phyloP scores from a whole-genome alignment of 2,797 vertebrate genomes.

The Alfaro cultratus region DNA sequence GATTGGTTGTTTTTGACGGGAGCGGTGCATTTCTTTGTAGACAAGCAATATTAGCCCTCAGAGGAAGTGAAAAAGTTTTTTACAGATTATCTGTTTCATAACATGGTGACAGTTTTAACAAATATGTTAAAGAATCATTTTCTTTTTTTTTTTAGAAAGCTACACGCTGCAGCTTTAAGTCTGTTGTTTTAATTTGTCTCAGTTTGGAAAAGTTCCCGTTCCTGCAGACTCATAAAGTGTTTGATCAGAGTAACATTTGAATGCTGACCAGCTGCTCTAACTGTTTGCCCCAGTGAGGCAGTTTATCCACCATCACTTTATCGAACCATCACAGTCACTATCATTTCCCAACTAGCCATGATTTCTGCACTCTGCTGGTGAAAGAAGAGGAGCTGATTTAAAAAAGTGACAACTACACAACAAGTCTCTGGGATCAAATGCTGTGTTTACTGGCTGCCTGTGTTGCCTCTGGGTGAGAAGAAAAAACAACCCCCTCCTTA shows the following conservation, averaged over 20 bases:
- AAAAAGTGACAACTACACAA: slow-evolving; percentile 67
- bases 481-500: slow-evolving; percentile 70
- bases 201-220: neutral
- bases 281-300: slow-evolving; percentile 39
- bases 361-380: slow-evolving; percentile 18
- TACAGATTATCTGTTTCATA: too few relatives aligned
- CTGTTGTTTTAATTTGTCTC: neutral
- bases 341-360: slow-evolving; percentile 19
- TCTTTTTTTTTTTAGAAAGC: too few relatives aligned
- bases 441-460: slow-evolving; percentile 62
- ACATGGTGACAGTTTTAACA: too few relatives aligned
- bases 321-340: slow-evolving; percentile 11
- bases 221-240: neutral
- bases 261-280: slow-evolving; percentile 25
- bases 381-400: slow-evolving; percentile 49
- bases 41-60: too few relatives aligned
- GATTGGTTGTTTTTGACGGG: too few relatives aligned
- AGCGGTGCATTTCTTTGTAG: too few relatives aligned
- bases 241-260: neutral
- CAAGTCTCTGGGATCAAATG: slow-evolving; percentile 70
- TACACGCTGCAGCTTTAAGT: neutral
- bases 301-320: neutral
- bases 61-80: too few relatives aligned
- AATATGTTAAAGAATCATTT: too few relatives aligned
- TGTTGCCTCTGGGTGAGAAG: slow-evolving; percentile 60